Evolutionary conservation across 2,797 vertebrate genomes (phyloP).

Genomic region (Acanthiza pusilla): DNA sequence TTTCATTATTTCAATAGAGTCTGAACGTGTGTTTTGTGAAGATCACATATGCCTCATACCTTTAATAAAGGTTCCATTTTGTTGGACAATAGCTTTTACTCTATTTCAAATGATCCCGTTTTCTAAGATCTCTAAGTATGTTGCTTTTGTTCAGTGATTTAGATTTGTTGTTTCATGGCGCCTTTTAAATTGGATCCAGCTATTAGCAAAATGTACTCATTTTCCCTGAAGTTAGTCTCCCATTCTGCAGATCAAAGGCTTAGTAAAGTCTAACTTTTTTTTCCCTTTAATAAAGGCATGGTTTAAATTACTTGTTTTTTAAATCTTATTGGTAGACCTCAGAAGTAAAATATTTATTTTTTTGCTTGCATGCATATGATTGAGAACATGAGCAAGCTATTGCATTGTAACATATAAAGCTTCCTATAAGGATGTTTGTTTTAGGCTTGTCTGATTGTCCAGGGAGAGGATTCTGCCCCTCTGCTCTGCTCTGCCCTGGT

Average conservation of each 20-base stretch:
- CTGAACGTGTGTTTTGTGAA: background rate
- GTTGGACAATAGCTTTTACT: background rate
- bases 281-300: background rate
- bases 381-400: background rate
- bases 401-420: background rate
- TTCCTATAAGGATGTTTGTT: background rate
- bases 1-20: background rate
- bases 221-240: constrained; percentile 24
- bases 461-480: background rate
- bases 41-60: background rate
- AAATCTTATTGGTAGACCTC: background rate
- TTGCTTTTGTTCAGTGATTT: constrained; percentile 29
- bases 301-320: constrained; percentile 35
- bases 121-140: background rate
- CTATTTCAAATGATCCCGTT: background rate
- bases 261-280: background rate
- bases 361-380: background rate
- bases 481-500: background rate
- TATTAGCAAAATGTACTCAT: constrained; percentile 36
- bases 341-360: background rate
- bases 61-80: background rate
- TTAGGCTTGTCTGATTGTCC: background rate
- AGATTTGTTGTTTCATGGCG: constrained; percentile 3
- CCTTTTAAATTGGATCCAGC: constrained; percentile 57
- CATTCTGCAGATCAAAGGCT: constrained; percentile 13